Evolutionary conservation across 2,888 invertebrate species (phyloP), one percentile per base, ranked within the genome.

Genomic region (Oscheius myriophilus): DNA sequence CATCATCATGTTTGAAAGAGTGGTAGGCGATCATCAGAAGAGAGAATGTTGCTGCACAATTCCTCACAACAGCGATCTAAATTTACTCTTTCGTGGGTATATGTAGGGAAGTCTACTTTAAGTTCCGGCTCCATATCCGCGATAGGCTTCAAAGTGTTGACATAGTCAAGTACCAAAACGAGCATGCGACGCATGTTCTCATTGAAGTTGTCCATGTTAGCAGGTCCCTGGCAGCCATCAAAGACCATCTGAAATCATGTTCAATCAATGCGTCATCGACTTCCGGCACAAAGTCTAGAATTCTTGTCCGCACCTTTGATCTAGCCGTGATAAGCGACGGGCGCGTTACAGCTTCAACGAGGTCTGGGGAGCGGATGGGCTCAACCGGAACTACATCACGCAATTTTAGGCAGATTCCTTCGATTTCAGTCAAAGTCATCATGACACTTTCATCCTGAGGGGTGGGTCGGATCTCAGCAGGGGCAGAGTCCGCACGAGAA

Each of bases 131-230:
- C 67, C 54, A 85, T 59, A 65, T 85, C 84, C 43, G 85, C 84
- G 52, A 85, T 81, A 16, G 85, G 85, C 58, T 82, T 82, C 39
- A 85, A 69, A 11, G 85, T 85, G 67, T 84, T 84, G 26, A 81
- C 75, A 64, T 85, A 85, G 78, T 85, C 84, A 55, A 82, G 68
- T 2, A 80, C 75, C 43, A 82, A 64, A 39, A 81, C 81, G 16
- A 83, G 64, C 55, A 85, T 59, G 52, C 83, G 61, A 0, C 78
- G 70, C 26, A 78, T 69, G 51, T 78, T 78, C 26, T 62, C 59
- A 52, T 59, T 53, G 45, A 73, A 55, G 53, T 53, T 71, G 25
- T 63, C 66, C 11, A 33, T 26, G 49, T 66, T 63, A 12, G 73
- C 71, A 16, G 68, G 53, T 7, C 76, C 74, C 26, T 69, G 72